Conservation (phyloP, 2,888 invertebrate genomes). For the Linyphia triangularis region DNA sequence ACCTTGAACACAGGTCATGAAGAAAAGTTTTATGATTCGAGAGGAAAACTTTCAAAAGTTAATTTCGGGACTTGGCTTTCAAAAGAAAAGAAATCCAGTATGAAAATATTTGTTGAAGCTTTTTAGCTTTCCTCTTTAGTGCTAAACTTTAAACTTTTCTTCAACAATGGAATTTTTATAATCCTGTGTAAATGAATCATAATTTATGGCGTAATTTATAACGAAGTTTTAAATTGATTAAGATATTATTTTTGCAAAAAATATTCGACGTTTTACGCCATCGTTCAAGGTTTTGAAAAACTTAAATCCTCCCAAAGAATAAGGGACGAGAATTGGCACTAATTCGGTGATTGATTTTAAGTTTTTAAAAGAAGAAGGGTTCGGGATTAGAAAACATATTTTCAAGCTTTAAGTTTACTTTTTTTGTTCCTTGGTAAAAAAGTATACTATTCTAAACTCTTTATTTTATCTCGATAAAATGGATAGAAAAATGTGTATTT, state of each 20-base stretch:
- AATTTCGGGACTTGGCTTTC: not conserved
- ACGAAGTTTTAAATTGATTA: not conserved
- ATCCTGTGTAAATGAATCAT: conserved; percentile 5
- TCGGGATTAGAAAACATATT: not conserved
- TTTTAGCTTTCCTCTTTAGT: not conserved
- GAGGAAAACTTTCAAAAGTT: not conserved
- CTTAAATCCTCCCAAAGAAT: not conserved
- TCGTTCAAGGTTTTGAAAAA: not conserved
- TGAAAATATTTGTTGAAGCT: not conserved
- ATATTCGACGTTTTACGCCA: not conserved
- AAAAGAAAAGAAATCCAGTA: not conserved
- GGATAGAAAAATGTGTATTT: not conserved
- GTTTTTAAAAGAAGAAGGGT: not conserved
- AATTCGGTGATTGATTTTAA: conserved; percentile 5
- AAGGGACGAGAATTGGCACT: not conserved
- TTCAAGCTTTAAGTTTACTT: not conserved
- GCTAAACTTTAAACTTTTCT: not conserved
- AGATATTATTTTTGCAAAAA: not conserved
- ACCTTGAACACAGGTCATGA: not conserved
- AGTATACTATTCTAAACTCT: not conserved
- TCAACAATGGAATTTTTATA: not conserved
- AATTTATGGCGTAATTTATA: not conserved
- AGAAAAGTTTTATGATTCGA: not conserved
- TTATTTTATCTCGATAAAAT: not conserved
- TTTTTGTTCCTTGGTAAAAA: not conserved